Evolutionary conservation across 2,113 vertebrate genomes (phyloP).

Genomic region (Cynopterus brachyotis): DNA sequence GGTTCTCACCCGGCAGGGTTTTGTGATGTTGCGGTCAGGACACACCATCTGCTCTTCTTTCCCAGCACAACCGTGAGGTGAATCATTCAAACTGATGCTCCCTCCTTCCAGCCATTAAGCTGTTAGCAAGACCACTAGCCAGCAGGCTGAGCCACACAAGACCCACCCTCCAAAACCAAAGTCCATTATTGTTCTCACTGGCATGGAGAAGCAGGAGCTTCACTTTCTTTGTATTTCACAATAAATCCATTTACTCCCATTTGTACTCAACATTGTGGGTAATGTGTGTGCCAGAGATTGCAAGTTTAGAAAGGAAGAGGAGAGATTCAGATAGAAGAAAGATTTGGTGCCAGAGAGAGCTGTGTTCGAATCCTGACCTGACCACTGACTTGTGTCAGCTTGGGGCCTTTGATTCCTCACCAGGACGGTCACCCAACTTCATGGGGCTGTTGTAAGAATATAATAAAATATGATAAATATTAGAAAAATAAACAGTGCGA

Average conservation of each 20-base stretch:
- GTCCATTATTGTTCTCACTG: rapidly evolving
- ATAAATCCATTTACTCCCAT: background rate
- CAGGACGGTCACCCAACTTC: background rate
- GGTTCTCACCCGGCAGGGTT: background rate
- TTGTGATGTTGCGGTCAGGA: background rate
- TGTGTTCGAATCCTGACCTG: background rate
- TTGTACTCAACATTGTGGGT: background rate
- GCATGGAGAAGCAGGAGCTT: background rate
- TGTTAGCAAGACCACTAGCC: background rate
- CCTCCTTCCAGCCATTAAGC: background rate
- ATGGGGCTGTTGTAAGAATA: background rate
- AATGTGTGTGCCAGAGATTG: background rate
- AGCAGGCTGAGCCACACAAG: background rate
- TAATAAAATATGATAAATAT: background rate
- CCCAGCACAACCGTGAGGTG: background rate
- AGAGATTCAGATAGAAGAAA: background rate
- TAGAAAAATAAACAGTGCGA: background rate
- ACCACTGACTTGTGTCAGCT: background rate
- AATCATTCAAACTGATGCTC: background rate
- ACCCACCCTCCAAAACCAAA: background rate
- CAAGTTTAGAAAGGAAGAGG: background rate
- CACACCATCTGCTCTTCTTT: rapidly evolving
- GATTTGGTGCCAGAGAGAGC: background rate
- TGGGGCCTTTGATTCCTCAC: background rate
- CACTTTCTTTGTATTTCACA: background rate